Percentiles rank a stretch among this genome's conserved stretches.
These are phyloP conservation scores for Bombus picipes DNA, from an alignment of 1,140 invertebrate genomes.

Conservation along the genomic window DNA sequence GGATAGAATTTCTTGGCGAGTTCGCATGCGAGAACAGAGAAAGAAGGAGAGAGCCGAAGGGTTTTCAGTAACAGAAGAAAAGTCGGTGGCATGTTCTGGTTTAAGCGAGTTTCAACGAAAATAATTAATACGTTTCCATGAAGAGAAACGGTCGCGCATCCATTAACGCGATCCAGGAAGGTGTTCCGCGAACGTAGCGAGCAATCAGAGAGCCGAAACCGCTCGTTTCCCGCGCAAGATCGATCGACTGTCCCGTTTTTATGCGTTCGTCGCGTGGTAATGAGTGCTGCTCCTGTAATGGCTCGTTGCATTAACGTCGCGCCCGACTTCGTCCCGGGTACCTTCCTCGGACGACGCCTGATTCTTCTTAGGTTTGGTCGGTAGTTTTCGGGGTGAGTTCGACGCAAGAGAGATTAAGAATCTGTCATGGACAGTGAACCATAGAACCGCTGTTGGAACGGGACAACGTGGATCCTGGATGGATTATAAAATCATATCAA, in stretches of 20 bases:
- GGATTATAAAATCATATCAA: not conserved
- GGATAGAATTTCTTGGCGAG: not conserved
- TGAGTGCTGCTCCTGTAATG: slow-evolving; percentile 37
- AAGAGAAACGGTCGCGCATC: slow-evolving; percentile 14
- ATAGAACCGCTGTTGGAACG: not conserved
- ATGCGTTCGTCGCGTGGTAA: slow-evolving; percentile 35
- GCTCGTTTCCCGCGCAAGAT: slow-evolving; percentile 44
- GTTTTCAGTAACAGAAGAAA: not conserved
- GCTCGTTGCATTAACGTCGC: slow-evolving; percentile 43
- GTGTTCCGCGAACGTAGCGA: not conserved
- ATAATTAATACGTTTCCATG: slow-evolving; percentile 43
- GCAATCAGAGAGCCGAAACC: slow-evolving; percentile 32
- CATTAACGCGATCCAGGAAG: slow-evolving; percentile 33
- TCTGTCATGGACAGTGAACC: too few species aligned
- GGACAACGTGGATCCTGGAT: not conserved
- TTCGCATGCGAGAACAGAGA: not conserved
- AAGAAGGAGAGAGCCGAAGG: not conserved
- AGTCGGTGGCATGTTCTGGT: not conserved
- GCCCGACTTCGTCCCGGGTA: not conserved
- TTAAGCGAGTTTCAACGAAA: slow-evolving; percentile 1
- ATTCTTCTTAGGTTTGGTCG: not conserved
- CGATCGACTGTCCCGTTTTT: slow-evolving; percentile 44
- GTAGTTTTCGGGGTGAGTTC: too few species aligned
- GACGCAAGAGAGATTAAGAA: too few species aligned
- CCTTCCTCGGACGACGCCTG: not conserved